Evolutionary conservation across 2,888 invertebrate species (phyloP).

Genomic region (Odontocerum albicorne): DNA sequence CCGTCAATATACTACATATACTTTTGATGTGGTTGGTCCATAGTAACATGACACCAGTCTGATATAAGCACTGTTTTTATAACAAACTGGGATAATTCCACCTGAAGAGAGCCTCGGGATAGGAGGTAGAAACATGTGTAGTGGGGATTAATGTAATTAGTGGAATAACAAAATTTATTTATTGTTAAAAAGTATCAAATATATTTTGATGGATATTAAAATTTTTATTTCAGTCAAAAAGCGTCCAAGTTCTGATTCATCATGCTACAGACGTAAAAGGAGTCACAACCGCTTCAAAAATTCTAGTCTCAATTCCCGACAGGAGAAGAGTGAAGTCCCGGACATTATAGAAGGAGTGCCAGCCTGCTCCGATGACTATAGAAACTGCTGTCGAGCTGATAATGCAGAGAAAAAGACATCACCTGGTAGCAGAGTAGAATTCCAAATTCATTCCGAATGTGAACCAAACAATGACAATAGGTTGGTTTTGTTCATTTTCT

Average conservation of each 20-base stretch:
- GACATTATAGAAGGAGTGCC: slow-evolving; percentile 58
- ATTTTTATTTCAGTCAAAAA: slow-evolving; percentile 45
- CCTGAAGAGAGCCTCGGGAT: too few relatives aligned
- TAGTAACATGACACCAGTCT: too few relatives aligned
- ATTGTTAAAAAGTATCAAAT: too few relatives aligned
- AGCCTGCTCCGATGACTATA: slow-evolving; percentile 50
- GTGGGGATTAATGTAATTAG: too few relatives aligned
- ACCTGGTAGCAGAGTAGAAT: slow-evolving; percentile 42
- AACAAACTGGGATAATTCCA: too few relatives aligned
- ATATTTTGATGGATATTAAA: too few relatives aligned
- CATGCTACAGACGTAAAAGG: slow-evolving; percentile 48
- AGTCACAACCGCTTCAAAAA: slow-evolving; percentile 48
- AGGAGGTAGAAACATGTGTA: too few relatives aligned
- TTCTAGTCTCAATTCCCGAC: slow-evolving; percentile 44
- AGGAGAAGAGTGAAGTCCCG: slow-evolving; percentile 55
- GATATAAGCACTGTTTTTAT: too few relatives aligned
- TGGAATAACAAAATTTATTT: too few relatives aligned
- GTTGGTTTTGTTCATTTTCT: too few relatives aligned
- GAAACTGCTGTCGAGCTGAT: slow-evolving; percentile 42
- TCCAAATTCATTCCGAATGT: slow-evolving; percentile 18
- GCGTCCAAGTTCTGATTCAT: slow-evolving; percentile 49
- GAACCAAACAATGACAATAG: slow-evolving; percentile 22
- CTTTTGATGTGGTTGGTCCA: too few relatives aligned
- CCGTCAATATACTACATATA: too few relatives aligned
- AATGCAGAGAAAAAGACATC: slow-evolving; percentile 40